These are phyloP conservation scores for Hephaestus fuliginosus DNA, from an alignment of 2,797 vertebrate genomes.

Conservation along the genomic window DNA sequence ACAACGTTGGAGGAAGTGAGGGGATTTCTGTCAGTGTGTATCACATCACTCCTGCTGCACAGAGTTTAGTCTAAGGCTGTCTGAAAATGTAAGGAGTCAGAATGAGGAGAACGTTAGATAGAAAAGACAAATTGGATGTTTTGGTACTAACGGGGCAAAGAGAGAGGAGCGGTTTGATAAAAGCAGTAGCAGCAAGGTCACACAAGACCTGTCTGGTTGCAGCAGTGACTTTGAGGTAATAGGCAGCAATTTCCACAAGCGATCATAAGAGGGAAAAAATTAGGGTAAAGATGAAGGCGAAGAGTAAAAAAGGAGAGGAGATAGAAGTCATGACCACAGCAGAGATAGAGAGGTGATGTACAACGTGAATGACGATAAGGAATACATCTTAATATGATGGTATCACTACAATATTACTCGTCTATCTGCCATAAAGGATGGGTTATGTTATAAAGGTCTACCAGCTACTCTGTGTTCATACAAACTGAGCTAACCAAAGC, in stretches of 20 bases:
- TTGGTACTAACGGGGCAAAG: constrained; percentile 41
- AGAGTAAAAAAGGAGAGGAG: constrained; percentile 26
- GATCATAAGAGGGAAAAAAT: constrained; percentile 24
- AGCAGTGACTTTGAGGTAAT: constrained; percentile 59
- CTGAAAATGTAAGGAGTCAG: constrained; percentile 51
- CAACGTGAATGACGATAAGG: constrained; percentile 23
- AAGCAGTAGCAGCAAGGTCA: constrained; percentile 63
- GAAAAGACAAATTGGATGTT: constrained; percentile 67
- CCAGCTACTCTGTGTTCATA: constrained; percentile 9
- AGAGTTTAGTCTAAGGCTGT: constrained; percentile 47
- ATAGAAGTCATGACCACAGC: constrained; percentile 19
- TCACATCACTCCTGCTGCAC: constrained; percentile 57
- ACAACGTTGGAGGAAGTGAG: constrained; percentile 65
- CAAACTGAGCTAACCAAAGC: background rate
- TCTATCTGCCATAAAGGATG: background rate
- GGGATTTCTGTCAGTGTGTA: constrained; percentile 68
- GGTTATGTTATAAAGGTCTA: constrained; percentile 15
- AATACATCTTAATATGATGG: constrained; percentile 6
- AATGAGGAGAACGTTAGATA: constrained; percentile 34
- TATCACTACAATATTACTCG: constrained; percentile 9
- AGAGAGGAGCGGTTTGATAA: constrained; percentile 57
- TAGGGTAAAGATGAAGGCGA: constrained; percentile 29
- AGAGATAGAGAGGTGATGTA: constrained; percentile 15
- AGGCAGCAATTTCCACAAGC: constrained; percentile 65
- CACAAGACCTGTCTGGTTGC: constrained; percentile 49